These are phyloP conservation scores for Xylophagus ater DNA, from an alignment of 2,888 invertebrate species.

Conservation along the genomic window DNA sequence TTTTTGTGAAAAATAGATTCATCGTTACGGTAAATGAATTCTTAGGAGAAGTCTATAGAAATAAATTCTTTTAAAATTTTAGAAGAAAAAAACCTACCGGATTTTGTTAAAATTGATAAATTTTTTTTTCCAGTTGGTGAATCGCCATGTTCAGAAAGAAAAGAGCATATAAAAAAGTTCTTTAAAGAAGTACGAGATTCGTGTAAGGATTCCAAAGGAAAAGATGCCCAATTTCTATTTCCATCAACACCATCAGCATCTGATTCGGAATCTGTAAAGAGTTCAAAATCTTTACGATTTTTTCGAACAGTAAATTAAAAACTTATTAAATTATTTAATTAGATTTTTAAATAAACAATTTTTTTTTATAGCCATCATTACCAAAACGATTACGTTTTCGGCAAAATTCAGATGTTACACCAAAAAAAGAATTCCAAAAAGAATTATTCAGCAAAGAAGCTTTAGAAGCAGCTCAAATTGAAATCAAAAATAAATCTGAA, in stretches of 20 bases:
- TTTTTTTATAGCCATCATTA: constrained; percentile 34
- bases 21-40: neutral
- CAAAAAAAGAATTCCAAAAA: constrained; percentile 31
- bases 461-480: constrained; percentile 32
- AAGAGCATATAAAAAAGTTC: constrained; percentile 38
- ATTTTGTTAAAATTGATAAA: too few relatives aligned
- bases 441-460: constrained; percentile 44
- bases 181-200: constrained; percentile 37
- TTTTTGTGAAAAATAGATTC: too few relatives aligned
- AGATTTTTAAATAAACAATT: constrained; percentile 28
- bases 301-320: constrained; percentile 19
- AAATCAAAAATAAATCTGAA: constrained; percentile 44
- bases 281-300: constrained; percentile 17
- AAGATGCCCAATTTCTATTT: constrained; percentile 25
- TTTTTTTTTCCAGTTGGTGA: constrained; percentile 15
- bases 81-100: too few relatives aligned
- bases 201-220: constrained; percentile 31
- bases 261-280: constrained; percentile 17
- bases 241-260: constrained; percentile 13
- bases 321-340: constrained; percentile 29
- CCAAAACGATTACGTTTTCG: constrained; percentile 36
- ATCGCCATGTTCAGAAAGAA: constrained; percentile 29
- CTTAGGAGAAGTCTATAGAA: neutral
- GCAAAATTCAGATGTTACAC: constrained; percentile 30
- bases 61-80: too few relatives aligned